Conservation (phyloP, 2,888 invertebrate genomes). For the Eupithecia vulgata region DNA sequence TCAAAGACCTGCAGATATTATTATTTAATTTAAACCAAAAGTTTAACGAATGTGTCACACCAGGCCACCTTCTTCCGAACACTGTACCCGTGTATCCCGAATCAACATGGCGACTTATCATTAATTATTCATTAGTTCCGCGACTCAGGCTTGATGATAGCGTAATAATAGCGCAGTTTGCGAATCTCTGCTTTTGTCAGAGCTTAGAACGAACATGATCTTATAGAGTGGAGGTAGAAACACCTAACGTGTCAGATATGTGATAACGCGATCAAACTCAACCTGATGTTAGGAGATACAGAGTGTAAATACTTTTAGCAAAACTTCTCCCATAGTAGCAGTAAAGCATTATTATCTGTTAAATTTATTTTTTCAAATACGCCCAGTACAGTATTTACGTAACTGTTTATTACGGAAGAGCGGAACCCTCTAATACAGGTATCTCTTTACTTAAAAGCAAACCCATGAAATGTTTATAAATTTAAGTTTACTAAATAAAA, state of each 20-base stretch:
- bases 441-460: no score
- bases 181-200: slow-evolving; percentile 25
- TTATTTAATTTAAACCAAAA: neutral
- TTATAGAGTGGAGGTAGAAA: neutral
- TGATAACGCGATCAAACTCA: neutral
- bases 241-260: neutral
- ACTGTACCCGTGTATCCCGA: slow-evolving; percentile 50
- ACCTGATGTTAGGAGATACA: no score
- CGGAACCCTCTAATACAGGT: no score
- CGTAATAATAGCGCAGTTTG: slow-evolving; percentile 53
- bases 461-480: no score
- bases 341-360: no score
- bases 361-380: no score
- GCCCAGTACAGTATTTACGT: no score
- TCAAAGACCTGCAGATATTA: no score
- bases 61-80: neutral
- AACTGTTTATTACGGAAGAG: no score
- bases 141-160: slow-evolving; percentile 63
- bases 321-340: no score
- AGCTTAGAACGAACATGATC: slow-evolving; percentile 14
- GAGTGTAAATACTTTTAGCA: no score
- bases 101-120: slow-evolving; percentile 63
- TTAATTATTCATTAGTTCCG: slow-evolving; percentile 67
- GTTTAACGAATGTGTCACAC: neutral
- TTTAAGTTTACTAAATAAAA: no score